Evolutionary conservation across 2,888 invertebrate species (phyloP).

Genomic region (Ephialtes manifestator): DNA sequence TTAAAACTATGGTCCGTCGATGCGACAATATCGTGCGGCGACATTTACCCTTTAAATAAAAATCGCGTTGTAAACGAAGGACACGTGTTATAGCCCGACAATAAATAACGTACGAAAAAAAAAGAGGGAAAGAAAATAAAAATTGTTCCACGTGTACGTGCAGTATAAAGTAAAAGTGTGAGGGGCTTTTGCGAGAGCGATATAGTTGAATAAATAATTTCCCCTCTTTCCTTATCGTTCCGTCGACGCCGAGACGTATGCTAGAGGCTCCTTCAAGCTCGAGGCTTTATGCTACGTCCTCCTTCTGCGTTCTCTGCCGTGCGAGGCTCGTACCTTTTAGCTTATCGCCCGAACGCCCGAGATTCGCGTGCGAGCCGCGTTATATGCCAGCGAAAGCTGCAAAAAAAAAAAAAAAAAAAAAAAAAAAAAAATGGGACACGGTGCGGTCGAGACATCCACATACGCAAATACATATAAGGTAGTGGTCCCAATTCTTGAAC

Average conservation of each 20-base stretch:
- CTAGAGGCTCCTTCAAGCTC: conserved; percentile 12
- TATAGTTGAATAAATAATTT: conserved; percentile 62
- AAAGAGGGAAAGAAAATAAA: background rate
- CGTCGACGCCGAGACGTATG: conserved; percentile 7
- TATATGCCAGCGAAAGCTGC: conserved; percentile 21
- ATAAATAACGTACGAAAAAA: background rate
- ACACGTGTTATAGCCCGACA: conserved; percentile 12
- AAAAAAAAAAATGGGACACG: conserved; percentile 39
- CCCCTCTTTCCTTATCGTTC: conserved; percentile 50
- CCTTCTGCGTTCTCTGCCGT: conserved; percentile 6
- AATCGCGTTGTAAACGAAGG: background rate
- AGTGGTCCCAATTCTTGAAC: background rate
- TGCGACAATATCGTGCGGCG: too few species aligned
- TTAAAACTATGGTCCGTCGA: background rate
- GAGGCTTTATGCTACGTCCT: conserved; percentile 42
- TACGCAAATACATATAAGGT: background rate
- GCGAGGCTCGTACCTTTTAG: conserved; percentile 40
- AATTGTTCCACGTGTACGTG: conserved; percentile 8
- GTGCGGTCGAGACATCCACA: conserved; percentile 15
- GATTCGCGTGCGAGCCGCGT: conserved; percentile 54
- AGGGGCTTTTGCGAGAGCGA: conserved; percentile 20
- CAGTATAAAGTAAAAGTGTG: background rate
- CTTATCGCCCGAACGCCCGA: conserved; percentile 52
- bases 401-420: too few species aligned
- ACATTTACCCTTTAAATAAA: background rate